Evolutionary conservation across 2,888 invertebrate species (phyloP).

Genomic region (Vannuccia rotundouncinata): DNA sequence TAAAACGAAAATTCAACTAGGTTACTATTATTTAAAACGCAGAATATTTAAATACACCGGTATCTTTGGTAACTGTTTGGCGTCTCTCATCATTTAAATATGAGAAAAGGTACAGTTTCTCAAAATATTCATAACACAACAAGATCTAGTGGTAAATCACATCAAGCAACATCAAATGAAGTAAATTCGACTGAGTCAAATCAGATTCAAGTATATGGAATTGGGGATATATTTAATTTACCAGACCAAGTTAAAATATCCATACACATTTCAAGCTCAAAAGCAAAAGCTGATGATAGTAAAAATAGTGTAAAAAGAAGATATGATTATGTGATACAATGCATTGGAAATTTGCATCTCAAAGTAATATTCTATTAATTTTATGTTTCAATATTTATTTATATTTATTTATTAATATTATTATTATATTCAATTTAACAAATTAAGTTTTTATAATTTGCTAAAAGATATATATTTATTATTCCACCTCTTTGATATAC

Average conservation of each 20-base stretch:
- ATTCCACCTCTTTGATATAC: too few relatives aligned
- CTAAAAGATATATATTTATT: not conserved
- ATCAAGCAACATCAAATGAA: not conserved
- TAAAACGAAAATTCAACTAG: too few relatives aligned
- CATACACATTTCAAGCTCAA: not conserved
- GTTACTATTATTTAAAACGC: too few relatives aligned
- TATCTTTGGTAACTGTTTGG: conserved; percentile 8
- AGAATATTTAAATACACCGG: conserved; percentile 8
- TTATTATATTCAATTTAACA: not conserved
- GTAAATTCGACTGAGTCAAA: not conserved
- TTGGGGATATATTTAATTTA: conserved; percentile 2
- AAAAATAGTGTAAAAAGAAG: conserved; percentile 17
- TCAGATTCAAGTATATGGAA: conserved; percentile 10
- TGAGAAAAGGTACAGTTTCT: not conserved
- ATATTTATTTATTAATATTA: not conserved
- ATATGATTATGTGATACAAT: conserved; percentile 15
- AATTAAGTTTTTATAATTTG: not conserved
- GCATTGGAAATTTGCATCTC: not conserved
- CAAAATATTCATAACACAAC: not conserved
- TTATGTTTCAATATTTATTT: not conserved
- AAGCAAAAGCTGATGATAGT: conserved; percentile 7
- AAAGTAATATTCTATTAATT: too few relatives aligned
- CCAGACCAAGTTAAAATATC: not conserved
- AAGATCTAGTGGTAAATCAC: not conserved
- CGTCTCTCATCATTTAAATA: not conserved